These are phyloP conservation scores for Zootoca vivipara DNA, from an alignment of 2,113 vertebrate genomes.

Conservation along the genomic window DNA sequence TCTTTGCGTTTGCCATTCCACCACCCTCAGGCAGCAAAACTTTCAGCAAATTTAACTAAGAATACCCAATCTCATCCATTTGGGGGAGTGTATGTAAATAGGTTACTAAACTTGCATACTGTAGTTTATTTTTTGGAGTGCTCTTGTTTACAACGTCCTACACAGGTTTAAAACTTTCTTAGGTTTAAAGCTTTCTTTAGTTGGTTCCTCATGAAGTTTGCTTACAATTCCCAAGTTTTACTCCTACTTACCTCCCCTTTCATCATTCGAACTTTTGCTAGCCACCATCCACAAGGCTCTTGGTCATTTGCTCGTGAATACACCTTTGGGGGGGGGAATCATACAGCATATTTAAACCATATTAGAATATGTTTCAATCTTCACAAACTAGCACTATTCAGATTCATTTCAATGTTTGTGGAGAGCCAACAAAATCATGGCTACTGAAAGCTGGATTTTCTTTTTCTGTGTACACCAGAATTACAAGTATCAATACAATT, in stretches of 20 bases:
- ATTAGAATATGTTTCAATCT: background rate
- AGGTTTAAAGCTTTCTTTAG: background rate
- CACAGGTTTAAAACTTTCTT: background rate
- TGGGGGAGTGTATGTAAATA: background rate
- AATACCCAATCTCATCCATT: background rate
- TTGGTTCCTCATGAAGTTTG: background rate
- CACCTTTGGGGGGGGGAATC: slow-evolving; percentile 68
- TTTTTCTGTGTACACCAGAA: background rate
- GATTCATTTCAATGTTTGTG: background rate
- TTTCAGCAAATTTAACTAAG: background rate
- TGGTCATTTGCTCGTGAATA: slow-evolving; percentile 87
- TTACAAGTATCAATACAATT: background rate
- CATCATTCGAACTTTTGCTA: slow-evolving; percentile 88
- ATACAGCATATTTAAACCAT: background rate
- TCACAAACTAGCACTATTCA: too few relatives aligned
- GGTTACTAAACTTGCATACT: background rate
- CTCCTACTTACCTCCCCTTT: slow-evolving; percentile 81
- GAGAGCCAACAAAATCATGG: background rate
- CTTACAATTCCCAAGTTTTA: background rate
- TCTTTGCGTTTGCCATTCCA: background rate
- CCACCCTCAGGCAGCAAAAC: background rate
- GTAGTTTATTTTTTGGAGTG: background rate
- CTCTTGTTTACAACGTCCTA: background rate
- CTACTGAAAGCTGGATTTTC: background rate
- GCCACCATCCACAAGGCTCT: slow-evolving; percentile 87